Conservation (phyloP, 2,113 vertebrate genomes). For the Tamias sibiricus region DNA sequence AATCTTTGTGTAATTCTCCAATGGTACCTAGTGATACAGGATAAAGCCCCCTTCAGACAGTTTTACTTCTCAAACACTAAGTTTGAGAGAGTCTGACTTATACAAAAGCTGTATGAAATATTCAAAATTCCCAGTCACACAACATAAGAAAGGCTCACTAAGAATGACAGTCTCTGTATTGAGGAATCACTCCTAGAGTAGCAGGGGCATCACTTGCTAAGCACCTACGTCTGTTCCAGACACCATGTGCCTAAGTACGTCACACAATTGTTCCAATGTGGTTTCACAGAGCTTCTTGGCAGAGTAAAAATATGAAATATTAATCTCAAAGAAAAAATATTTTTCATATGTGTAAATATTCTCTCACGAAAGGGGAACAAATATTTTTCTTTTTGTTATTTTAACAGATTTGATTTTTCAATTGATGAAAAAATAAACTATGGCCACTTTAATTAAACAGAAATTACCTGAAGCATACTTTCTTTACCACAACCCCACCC, state of each 20-base stretch:
- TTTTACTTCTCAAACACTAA: not conserved
- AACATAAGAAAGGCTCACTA: not conserved
- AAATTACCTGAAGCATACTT: constrained; percentile 3
- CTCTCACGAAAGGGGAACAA: not conserved
- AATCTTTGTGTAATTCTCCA: not conserved
- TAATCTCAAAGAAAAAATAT: not conserved
- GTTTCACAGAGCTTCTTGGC: not conserved
- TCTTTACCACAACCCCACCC: no score
- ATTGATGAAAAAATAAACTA: not conserved
- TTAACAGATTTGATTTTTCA: constrained; percentile 27
- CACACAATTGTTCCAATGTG: not conserved
- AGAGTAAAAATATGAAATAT: not conserved
- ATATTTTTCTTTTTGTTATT: not conserved
- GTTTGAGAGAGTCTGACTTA: not conserved
- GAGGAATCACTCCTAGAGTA: not conserved
- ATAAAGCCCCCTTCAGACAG: not conserved
- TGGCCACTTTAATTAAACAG: constrained; percentile 5
- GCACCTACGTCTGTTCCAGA: accelerated
- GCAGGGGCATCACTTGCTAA: not conserved
- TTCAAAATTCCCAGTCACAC: not conserved
- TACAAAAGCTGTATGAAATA: not conserved
- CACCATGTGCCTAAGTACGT: not conserved
- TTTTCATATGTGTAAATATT: not conserved
- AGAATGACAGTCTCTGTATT: not conserved
- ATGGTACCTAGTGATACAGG: not conserved